Conservation (phyloP, 2,113 vertebrate species). For the Leuciscus idus region DNA sequence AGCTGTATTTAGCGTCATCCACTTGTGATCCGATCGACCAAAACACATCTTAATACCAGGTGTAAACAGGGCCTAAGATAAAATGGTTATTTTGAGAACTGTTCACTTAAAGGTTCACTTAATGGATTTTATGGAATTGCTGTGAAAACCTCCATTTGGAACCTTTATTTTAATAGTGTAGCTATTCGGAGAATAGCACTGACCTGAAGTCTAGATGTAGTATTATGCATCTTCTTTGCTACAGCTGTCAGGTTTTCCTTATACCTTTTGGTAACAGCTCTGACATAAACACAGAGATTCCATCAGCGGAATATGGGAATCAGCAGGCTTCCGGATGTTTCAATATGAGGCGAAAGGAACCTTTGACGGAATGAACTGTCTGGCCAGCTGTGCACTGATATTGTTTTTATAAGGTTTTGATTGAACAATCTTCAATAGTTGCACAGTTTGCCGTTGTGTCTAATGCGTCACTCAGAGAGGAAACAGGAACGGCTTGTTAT, state of each 20-base stretch:
- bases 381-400: constrained; percentile 7
- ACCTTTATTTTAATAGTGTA: not conserved
- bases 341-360: constrained; percentile 27
- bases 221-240: constrained; percentile 3
- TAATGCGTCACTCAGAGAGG: constrained; percentile 21
- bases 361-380: not conserved
- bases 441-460: constrained; percentile 24
- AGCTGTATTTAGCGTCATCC: too few relatives aligned
- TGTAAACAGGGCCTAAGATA: too few relatives aligned
- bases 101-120: not conserved
- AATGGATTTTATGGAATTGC: not conserved
- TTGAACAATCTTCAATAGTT: constrained; percentile 36
- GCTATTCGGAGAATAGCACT: not conserved
- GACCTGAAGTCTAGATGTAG: not conserved
- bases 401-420: constrained; percentile 29
- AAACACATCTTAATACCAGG: too few relatives aligned
- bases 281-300: constrained; percentile 34
- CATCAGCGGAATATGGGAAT: constrained; percentile 5
- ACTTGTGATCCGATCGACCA: too few relatives aligned
- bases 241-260: constrained; percentile 35
- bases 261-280: constrained; percentile 3
- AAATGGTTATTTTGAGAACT: too few relatives aligned
- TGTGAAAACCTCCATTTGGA: not conserved
- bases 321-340: constrained; percentile 16
- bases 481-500: constrained; percentile 24